Conservation (phyloP, 2,797 vertebrate species). For the Melanotaenia pygmaea region DNA sequence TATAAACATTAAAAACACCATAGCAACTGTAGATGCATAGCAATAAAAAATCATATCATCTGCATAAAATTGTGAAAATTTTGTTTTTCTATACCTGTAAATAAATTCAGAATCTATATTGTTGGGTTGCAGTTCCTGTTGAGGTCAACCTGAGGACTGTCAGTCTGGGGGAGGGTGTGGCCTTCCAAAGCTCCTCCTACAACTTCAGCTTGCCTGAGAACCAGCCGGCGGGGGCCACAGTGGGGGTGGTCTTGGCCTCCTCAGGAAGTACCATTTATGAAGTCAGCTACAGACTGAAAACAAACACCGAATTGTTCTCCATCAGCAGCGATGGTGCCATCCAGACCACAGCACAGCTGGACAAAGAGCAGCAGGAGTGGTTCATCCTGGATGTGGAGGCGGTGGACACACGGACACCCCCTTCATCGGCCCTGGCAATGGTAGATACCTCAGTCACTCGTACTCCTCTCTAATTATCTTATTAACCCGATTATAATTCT, state of each 20-base stretch:
- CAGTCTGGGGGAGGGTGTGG: conserved; percentile 61
- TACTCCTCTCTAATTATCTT: not conserved
- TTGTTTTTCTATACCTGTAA: too few relatives aligned
- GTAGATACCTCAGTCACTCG: conserved; percentile 59
- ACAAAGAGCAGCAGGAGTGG: conserved; percentile 78
- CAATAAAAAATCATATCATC: too few relatives aligned
- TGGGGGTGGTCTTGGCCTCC: conserved; percentile 77
- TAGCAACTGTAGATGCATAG: too few relatives aligned
- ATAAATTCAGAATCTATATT: not conserved
- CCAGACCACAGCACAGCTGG: conserved; percentile 53
- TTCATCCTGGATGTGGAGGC: conserved; percentile 81
- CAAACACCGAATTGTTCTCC: conserved; percentile 76
- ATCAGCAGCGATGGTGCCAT: conserved; percentile 71
- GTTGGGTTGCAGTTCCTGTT: conserved; percentile 66
- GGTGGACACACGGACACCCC: conserved; percentile 75
- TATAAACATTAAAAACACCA: too few relatives aligned
- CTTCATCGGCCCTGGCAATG: conserved; percentile 73
- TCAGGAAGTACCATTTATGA: conserved; percentile 57
- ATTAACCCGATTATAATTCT: not conserved
- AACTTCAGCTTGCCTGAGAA: conserved; percentile 80
- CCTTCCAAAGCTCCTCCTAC: conserved; percentile 77
- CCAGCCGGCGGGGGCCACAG: conserved; percentile 30
- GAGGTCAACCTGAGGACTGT: conserved; percentile 67
- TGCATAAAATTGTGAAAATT: too few relatives aligned
- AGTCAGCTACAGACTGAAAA: conserved; percentile 73